These are phyloP conservation scores for Acrocephalus arundinaceus DNA, from an alignment of 2,113 vertebrate species.

Conservation along the genomic window DNA sequence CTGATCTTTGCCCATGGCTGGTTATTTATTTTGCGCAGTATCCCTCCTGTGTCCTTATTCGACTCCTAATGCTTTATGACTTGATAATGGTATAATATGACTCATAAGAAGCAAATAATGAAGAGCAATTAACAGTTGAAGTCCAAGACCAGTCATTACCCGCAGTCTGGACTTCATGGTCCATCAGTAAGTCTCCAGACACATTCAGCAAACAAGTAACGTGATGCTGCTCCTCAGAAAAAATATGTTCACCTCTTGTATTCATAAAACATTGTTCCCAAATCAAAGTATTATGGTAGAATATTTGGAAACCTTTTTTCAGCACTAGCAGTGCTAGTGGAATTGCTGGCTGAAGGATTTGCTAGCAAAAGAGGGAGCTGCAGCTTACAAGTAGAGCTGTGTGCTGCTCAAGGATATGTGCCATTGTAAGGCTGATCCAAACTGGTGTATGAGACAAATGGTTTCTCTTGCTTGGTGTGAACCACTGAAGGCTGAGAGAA, in stretches of 20 bases:
- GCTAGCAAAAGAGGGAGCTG: neutral
- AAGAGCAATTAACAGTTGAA: neutral
- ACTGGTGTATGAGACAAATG: neutral
- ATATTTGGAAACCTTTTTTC: neutral
- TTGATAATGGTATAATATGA: conserved; percentile 9
- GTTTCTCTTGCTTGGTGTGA: neutral
- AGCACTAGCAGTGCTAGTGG: neutral
- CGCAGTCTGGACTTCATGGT: neutral
- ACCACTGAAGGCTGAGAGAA: neutral
- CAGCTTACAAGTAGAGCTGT: neutral
- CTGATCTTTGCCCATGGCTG: neutral
- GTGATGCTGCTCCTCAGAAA: neutral
- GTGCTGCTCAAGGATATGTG: neutral
- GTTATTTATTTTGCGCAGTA: neutral
- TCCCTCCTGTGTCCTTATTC: neutral
- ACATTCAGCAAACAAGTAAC: neutral
- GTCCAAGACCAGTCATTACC: neutral
- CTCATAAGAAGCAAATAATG: conserved; percentile 20
- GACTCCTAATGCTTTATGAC: conserved; percentile 7
- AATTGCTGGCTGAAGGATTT: neutral
- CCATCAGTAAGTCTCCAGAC: neutral
- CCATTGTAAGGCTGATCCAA: neutral
- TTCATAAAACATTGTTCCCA: neutral
- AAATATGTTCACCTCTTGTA: neutral
- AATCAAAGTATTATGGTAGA: neutral